Evolutionary conservation across 2,797 vertebrate species (phyloP), one percentile per base, ranked within the genome.

Genomic region (Gastrophryne carolinensis): DNA sequence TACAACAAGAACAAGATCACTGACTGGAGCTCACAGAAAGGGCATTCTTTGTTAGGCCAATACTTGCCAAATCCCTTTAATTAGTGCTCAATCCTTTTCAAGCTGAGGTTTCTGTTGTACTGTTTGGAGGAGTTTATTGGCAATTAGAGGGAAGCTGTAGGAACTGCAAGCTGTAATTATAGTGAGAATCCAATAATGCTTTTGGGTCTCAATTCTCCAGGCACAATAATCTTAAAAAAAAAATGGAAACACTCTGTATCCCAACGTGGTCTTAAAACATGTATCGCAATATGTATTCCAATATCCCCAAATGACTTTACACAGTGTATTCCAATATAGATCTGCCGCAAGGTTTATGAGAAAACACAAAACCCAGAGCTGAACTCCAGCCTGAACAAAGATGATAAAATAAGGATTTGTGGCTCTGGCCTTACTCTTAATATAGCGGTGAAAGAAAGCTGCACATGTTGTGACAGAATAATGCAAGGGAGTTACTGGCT

Each of bases 141-240:
- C 74, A 77, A 77, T 77, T 70, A 77, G 58, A 77, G 21, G 34
- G 71, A 64, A 53, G 58, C 74, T 77, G 66, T 53, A 63, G 74
- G 66, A 77, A 57, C 57, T 50, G 29, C 57, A 57, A 29, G 74
- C 56, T 64, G 74, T 77, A 77, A 77, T 77, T 70, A 77, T 77
- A 63, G 49, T 77, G 58, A 35, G 49, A 77, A 77, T 77, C 74
- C 74, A 77, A 77, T 77, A 77, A 77, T 77, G 74, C 57, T 47
- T 56, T 70, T 52, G 49, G 74, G 58, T 70, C 67, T 77, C 58
- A 70, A 64, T 63, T 56, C 66, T 71, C 74, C 12, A 71, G 66
- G n/a, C 57, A 70, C 73, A 68, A 60, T 75, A 75, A 75, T 57
- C 63, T 75, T 58, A 60, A 60, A 75, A 62, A 30, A 70, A 58